A percentile compares a stretch with the other conserved stretches of the same genome.
These are phyloP conservation scores for Vanessa tameamea DNA, from an alignment of 1,140 invertebrate species.

Conservation along the genomic window DNA sequence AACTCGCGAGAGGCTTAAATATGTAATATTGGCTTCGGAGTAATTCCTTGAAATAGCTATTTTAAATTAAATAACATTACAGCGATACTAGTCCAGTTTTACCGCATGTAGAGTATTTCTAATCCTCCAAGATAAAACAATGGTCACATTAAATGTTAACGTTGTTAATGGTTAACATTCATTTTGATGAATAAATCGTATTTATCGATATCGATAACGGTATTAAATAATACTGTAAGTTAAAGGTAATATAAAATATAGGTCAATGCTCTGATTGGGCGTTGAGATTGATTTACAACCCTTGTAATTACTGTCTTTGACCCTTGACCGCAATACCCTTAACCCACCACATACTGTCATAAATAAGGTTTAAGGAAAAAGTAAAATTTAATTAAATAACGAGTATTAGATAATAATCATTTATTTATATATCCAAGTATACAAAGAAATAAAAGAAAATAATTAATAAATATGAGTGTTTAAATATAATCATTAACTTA, in stretches of 20 bases:
- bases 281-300: background rate
- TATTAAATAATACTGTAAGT: too few relatives aligned
- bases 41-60: constrained; percentile 7
- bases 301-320: background rate
- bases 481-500: too few relatives aligned
- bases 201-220: too few relatives aligned
- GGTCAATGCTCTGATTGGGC: background rate
- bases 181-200: too few relatives aligned
- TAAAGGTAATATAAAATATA: background rate
- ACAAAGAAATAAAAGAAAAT: too few relatives aligned
- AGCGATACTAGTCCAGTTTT: background rate
- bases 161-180: too few relatives aligned
- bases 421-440: too few relatives aligned
- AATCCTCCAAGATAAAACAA: background rate
- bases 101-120: background rate
- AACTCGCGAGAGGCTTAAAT: constrained; percentile 25
- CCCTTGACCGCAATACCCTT: background rate
- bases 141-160: too few relatives aligned
- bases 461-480: too few relatives aligned
- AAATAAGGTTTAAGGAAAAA: background rate
- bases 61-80: constrained; percentile 14
- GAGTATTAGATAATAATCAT: background rate
- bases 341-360: background rate
- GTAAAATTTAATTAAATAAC: background rate
- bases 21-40: constrained; percentile 15